Evolutionary conservation across 2,797 vertebrate genomes (phyloP), one percentile per base, ranked within the genome.

Genomic region (Acrossocheilus wenchowensis): DNA sequence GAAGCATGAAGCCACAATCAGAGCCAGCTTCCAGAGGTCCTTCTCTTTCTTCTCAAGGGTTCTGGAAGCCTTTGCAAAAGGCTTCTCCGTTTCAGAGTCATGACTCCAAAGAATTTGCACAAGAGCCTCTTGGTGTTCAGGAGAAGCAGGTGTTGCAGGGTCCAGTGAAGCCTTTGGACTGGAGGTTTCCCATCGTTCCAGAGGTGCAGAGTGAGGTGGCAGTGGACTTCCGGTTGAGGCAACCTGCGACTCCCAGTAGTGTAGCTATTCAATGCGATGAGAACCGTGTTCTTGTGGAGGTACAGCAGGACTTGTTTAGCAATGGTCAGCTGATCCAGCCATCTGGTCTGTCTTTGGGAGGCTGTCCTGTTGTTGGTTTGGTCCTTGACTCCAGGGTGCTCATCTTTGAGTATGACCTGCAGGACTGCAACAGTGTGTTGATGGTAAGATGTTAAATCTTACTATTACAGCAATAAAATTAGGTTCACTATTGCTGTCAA

Each of bases 221-320:
- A 19, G 71, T 62, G 39, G 23, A 45, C 1, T 79, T 75, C 45
- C 80, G 83, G 89, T 73, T 80, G 64, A 74, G 1, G 7, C 52
- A 71, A n/a, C 92, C 90, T 0, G 77, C 88, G 45, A 83, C 90
- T 0, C 90, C 92, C 1, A 34, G 83, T 68, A 94, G 90, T 3
- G 86, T 94, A n/a, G 86, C 54, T 0, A 92, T 85, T 41, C 87
- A 3, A 50, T 95, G 94, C 23, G 88, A 89, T 0, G 93, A 94
- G 45, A 73, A 3, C n/a, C 50, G 86, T 60, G 88, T 94, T 87
- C 71, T 43, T 19, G 26, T 94, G 0, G 90, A 91, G 81, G 94
- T 94, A 88, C 92, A 93, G 66, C 86, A 86, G 86, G 90, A 95
- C 88, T 92, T 96, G 74, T 88, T 94, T 17, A 92, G 94, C 11